Conservation (phyloP, 2,888 invertebrate species). For the Gortyna flavago region DNA sequence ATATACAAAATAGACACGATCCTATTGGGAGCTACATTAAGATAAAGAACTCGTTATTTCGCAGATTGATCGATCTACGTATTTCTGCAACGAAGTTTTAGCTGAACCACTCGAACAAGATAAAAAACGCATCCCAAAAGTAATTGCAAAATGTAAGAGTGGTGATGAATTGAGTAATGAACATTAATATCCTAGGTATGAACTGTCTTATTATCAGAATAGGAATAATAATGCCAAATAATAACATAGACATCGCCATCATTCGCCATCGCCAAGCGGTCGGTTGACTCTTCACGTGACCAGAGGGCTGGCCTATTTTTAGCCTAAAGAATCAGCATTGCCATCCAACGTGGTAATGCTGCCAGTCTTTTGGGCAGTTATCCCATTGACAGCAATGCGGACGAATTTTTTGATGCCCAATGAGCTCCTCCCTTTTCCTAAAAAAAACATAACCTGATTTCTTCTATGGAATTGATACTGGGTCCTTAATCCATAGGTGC, state of each 20-base stretch:
- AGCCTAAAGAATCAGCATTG: no score
- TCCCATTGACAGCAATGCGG: no score
- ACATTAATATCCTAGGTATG: not conserved
- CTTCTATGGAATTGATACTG: not conserved
- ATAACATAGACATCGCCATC: not conserved
- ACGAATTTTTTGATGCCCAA: no score
- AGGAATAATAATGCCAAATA: not conserved
- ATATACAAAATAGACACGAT: not conserved
- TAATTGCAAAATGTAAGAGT: not conserved
- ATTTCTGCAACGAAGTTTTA: not conserved
- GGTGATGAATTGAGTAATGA: not conserved
- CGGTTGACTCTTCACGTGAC: no score
- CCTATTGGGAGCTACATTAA: not conserved
- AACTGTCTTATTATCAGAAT: not conserved
- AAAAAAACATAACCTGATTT: not conserved
- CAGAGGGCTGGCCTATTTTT: no score
- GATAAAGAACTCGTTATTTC: not conserved
- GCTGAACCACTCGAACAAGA: not conserved
- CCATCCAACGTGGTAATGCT: no score
- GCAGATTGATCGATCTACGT: conserved; percentile 5
- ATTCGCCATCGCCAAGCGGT: no score
- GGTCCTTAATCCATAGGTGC: not conserved
- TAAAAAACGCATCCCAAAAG: not conserved
- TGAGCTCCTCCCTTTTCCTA: not conserved
- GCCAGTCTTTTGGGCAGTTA: no score